A percentile compares a stretch with the other conserved stretches of the same genome.
Evolutionary conservation across 2,888 invertebrate genomes (phyloP).

Genomic region (Timema podura): DNA sequence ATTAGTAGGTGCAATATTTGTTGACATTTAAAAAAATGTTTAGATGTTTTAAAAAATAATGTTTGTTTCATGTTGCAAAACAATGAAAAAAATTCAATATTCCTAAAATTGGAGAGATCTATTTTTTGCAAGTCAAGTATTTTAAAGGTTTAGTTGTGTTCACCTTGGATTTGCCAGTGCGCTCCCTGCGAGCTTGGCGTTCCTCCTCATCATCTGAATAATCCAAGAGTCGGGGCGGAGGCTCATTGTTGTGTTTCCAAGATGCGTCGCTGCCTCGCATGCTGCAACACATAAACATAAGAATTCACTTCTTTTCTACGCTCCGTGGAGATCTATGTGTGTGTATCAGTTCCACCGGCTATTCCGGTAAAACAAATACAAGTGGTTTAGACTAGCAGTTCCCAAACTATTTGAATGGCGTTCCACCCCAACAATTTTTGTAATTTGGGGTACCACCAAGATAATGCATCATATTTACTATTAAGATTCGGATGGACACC

Average conservation of each 20-base stretch:
- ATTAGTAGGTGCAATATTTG: too few relatives aligned
- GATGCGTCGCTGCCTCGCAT: slow-evolving; percentile 84
- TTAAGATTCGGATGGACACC: too few relatives aligned
- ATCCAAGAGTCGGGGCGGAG: slow-evolving; percentile 66
- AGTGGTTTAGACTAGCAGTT: too few relatives aligned
- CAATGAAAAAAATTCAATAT: not conserved
- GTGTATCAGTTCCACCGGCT: not conserved
- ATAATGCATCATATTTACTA: too few relatives aligned
- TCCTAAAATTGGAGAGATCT: too few relatives aligned
- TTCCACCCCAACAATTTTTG: too few relatives aligned
- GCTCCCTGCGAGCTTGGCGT: slow-evolving; percentile 41
- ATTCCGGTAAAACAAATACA: not conserved
- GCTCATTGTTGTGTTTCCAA: slow-evolving; percentile 79
- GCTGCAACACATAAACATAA: slow-evolving; percentile 47
- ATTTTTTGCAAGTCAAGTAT: too few relatives aligned
- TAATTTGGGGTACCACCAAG: too few relatives aligned
- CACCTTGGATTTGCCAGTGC: slow-evolving; percentile 4
- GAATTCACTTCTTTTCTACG: not conserved
- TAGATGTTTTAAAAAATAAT: too few relatives aligned
- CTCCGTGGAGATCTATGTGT: not conserved
- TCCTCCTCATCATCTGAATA: slow-evolving; percentile 91
- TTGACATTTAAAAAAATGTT: too few relatives aligned
- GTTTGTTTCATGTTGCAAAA: too few relatives aligned
- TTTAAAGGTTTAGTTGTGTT: not conserved
- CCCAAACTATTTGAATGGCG: too few relatives aligned